Conservation (phyloP, 2,113 vertebrate genomes). For the Tiliqua scincoides region DNA sequence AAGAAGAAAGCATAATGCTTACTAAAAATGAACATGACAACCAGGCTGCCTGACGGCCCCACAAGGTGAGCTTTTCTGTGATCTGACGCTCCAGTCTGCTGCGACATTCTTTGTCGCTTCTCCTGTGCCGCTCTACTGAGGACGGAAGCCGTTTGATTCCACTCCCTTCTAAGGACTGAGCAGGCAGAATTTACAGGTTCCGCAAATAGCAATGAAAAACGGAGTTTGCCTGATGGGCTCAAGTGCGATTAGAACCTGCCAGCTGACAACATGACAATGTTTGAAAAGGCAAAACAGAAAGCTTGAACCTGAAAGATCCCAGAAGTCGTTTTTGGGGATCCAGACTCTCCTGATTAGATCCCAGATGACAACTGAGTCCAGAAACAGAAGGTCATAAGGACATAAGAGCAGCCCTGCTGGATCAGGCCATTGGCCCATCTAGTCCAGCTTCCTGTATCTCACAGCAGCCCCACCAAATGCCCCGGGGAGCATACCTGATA, state of each 20-base stretch:
- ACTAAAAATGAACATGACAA: neutral
- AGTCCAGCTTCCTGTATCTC: no score
- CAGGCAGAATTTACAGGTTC: neutral
- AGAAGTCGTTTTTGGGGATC: no score
- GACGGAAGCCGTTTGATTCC: neutral
- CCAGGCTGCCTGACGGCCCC: no score
- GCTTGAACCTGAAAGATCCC: neutral
- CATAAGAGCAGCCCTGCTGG: no score
- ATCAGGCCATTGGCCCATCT: no score
- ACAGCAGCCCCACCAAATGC: no score
- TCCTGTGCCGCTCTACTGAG: neutral
- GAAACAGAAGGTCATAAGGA: no score
- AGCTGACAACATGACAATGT: no score
- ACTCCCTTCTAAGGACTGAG: neutral
- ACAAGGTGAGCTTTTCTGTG: neutral
- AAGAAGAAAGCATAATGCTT: no score
- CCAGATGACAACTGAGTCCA: neutral
- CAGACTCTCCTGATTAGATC: no score
- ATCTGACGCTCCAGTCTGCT: neutral
- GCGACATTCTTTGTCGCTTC: neutral
- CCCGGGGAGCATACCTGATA: no score
- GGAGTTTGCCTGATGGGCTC: neutral
- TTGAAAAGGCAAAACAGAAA: neutral
- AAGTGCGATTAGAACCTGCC: neutral
- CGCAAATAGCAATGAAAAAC: neutral